Evolutionary conservation across 2,888 invertebrate species (phyloP).

Genomic region (Fabriciana adippe): DNA sequence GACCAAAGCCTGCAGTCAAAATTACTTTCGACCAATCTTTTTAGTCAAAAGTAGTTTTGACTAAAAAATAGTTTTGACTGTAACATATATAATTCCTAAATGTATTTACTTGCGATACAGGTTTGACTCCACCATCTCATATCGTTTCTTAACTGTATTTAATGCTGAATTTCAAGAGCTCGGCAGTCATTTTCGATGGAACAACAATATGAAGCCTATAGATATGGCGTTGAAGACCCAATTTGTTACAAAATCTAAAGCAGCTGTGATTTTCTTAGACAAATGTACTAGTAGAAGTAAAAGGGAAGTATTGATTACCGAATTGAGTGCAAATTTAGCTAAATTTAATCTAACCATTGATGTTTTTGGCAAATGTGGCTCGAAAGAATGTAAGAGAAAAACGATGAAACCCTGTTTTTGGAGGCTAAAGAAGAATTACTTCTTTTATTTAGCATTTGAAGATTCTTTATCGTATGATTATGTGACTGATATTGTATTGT

Average conservation of each 20-base stretch:
- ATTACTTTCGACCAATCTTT: too few relatives aligned
- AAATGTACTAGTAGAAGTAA: slow-evolving; percentile 58
- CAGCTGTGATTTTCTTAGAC: slow-evolving; percentile 64
- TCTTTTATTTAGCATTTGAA: slow-evolving; percentile 87
- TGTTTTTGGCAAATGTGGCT: slow-evolving; percentile 79
- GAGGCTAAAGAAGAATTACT: slow-evolving; percentile 81
- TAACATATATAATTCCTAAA: too few relatives aligned
- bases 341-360: slow-evolving; percentile 69
- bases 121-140: slow-evolving; percentile 57
- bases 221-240: slow-evolving; percentile 45
- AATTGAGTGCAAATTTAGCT: slow-evolving; percentile 68
- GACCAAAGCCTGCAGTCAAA: too few relatives aligned
- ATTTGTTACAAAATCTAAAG: slow-evolving; percentile 55
- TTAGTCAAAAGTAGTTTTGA: too few relatives aligned
- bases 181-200: slow-evolving; percentile 52
- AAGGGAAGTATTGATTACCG: slow-evolving; percentile 57
- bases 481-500: slow-evolving; percentile 74
- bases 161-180: slow-evolving; percentile 52
- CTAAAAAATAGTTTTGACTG: too few relatives aligned
- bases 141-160: slow-evolving; percentile 53
- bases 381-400: slow-evolving; percentile 53
- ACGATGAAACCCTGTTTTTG: slow-evolving; percentile 61
- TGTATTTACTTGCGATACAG: slow-evolving; percentile 41
- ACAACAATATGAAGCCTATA: slow-evolving; percentile 48
- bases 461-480: slow-evolving; percentile 84